Conservation (phyloP, 2,888 invertebrate species). For the Lasioglossum oenotherae region DNA sequence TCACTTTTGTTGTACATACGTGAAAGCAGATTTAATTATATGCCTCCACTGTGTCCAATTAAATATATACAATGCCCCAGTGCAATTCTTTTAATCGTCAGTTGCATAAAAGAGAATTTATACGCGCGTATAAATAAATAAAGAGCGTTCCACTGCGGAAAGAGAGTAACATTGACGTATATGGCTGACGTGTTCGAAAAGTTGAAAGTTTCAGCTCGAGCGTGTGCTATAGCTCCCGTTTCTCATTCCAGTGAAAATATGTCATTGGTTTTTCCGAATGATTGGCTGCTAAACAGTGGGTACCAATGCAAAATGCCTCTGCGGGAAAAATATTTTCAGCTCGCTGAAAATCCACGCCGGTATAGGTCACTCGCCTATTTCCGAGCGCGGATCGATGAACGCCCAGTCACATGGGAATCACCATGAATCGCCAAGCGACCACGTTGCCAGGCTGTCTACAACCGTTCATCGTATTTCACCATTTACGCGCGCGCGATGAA, state of each 20-base stretch:
- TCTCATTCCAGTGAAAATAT: not conserved
- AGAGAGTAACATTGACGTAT: not conserved
- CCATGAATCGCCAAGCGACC: conserved; percentile 53
- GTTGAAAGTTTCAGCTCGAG: not conserved
- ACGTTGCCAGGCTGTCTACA: conserved; percentile 46
- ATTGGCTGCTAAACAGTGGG: not conserved
- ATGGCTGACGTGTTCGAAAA: not conserved
- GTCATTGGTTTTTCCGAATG: conserved; percentile 22
- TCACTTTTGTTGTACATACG: not conserved
- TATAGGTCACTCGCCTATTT: conserved; percentile 55
- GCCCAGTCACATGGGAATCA: conserved; percentile 58
- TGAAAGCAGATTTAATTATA: not conserved
- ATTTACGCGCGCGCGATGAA: conserved; percentile 29
- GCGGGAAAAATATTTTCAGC: conserved; percentile 32
- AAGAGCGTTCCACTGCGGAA: not conserved
- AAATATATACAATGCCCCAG: not conserved
- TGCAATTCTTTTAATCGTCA: not conserved
- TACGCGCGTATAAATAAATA: not conserved
- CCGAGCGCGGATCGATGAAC: conserved; percentile 57
- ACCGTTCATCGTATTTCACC: conserved; percentile 40
- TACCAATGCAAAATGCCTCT: not conserved
- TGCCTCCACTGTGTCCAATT: not conserved
- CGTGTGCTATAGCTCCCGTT: not conserved
- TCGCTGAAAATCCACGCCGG: conserved; percentile 33
- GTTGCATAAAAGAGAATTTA: not conserved